Base-by-base conservation (phyloP, 53 echinoderm and acorn worm species). In the Echinometra lucunter region DNA sequence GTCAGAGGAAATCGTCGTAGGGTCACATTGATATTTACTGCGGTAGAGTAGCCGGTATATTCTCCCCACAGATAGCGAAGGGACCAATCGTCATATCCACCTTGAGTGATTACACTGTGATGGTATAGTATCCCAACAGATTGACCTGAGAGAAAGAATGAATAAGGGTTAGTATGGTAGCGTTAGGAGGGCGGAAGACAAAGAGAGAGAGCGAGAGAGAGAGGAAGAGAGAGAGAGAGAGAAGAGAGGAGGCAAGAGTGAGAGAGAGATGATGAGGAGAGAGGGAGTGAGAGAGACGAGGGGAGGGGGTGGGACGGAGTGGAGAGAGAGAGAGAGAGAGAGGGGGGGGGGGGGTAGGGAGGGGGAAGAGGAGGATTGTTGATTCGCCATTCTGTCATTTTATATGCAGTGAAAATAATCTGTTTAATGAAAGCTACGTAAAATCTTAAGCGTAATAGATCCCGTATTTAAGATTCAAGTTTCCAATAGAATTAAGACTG, bases 41-140 rank as follows among this genome's bases (percentile, higher is more conserved):
- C 89, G 95, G 67, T 98, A 97, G 16, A 96, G 96, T 45, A 98
- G 89, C 28, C 95, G 74, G 88, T 95, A 98, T 95, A 92, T 45
- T 98, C 95, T 0, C 96, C 95, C 98, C 98, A 98, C 44, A 96
- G 93, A 72, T 92, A 95, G 57, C 56, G 44, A 2, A 47, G 28
- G 35, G 93, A 85, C 53, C 80, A 90, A 6, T 74, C 47, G 69
- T 94, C 92, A 9, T 83, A 89, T 0, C 98, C 97, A 28, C 98
- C 98, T 67, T 98, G 98, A 0, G 97, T 96, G 44, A 98, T 97
- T 37, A 98, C 45, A 56, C 98, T 27, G 96, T 91, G 32, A 96
- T 75, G n/a, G 97, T 97, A 63, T 96, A 70, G 15, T 95, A 92
- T 25, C 95, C 95, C 34, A 95, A 82, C 32, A 97, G 92, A 70